phyloP scores from a whole-genome alignment of 2,113 vertebrate species.

The Gymnorhina tibicen region DNA sequence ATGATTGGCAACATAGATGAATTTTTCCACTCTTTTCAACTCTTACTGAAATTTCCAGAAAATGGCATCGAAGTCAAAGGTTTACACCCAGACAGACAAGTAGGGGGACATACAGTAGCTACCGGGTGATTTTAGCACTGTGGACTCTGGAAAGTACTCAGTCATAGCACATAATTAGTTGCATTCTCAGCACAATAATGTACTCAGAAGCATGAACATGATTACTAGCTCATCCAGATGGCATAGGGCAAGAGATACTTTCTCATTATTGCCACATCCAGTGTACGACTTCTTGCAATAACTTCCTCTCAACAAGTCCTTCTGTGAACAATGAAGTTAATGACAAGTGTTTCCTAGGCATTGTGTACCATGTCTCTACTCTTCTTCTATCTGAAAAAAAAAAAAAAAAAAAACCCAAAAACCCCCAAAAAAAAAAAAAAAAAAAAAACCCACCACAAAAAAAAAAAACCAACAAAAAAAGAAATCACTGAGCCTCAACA shows the following conservation, averaged over 20 bases:
- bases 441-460: neutral
- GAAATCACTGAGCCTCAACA: neutral
- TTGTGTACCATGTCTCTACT: neutral
- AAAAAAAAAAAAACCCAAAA: neutral
- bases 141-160: neutral
- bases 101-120: neutral
- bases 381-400: neutral
- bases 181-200: neutral
- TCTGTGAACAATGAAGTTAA: neutral
- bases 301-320: neutral
- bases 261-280: neutral
- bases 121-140: neutral
- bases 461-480: neutral
- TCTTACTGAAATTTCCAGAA: neutral
- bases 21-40: neutral
- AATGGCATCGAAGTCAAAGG: neutral
- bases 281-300: neutral
- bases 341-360: neutral
- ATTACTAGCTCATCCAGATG: neutral
- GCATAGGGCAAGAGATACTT: neutral
- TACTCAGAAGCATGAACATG: neutral
- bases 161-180: neutral
- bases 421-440: neutral
- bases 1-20: neutral
- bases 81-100: neutral